Evolutionary conservation across 2,888 invertebrate species (phyloP), one percentile per base, ranked within the genome.

Genomic region (Microctonus hyperodae): DNA sequence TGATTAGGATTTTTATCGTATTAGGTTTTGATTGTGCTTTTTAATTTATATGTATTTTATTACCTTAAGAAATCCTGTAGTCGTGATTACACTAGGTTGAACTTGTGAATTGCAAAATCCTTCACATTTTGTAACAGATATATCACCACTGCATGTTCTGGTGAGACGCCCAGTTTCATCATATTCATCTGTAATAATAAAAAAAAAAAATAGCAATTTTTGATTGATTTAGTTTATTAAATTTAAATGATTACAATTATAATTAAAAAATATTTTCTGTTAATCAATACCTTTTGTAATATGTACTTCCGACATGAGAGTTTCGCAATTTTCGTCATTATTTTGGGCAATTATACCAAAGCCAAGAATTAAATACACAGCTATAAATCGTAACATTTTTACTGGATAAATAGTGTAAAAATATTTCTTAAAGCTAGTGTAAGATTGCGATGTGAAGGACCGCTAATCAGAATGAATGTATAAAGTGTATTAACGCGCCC

Each of bases 51-150:
- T 10, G 31, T 40, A 13, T 1, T n/a, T n/a, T n/a, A 65, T 68
- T 84, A 93, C 93, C 89, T 96, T 96, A 70, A 93, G 86, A 86
- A 96, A 96, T 75, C 96, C 96, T 50, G 94, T 94, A 4, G 93
- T 90, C 16, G 95, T 92, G 67, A 92, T 90, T 37, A 96, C 94
- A 59, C 95, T 95, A 1, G 96, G 96, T 78, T 95, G 94, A 57
- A 96, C 95, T 86, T 95, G 95, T 72, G 96, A 97, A 73, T 89
- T 92, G 82, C 97, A 97, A 72, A 92, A 90, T 25, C 97, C 97
- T 84, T 97, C 97, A 80, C 97, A 97, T 86, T 96, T 97, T 80
- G 94, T 96, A 0, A 97, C 95, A 13, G 89, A 91, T 51, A 97
- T 89, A 84, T 95, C 95, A 0, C 94, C 95, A 80, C 92, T 95